A percentile compares a stretch with the other conserved stretches of the same genome.
Evolutionary conservation across 2,888 invertebrate genomes (phyloP).

Genomic region (Machimus atricapillus): DNA sequence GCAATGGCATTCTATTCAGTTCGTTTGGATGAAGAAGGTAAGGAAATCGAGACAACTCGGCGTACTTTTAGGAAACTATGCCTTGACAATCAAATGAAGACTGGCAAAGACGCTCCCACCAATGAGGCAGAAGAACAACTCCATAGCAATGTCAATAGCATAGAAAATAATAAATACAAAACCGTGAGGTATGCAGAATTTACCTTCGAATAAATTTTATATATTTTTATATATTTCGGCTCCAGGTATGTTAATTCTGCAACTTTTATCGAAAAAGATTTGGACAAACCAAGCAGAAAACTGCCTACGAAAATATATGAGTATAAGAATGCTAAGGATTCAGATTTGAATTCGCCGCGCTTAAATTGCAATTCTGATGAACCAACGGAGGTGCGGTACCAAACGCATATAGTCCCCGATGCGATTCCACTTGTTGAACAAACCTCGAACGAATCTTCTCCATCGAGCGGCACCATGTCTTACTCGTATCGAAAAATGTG

Average conservation of each 20-base stretch:
- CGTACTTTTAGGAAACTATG: not conserved
- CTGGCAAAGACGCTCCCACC: not conserved
- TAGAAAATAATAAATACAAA: conserved; percentile 11
- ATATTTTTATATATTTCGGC: not conserved
- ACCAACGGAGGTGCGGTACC: conserved; percentile 21
- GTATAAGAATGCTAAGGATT: conserved; percentile 28
- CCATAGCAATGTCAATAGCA: not conserved
- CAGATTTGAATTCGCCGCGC: not conserved
- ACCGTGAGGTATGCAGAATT: conserved; percentile 27
- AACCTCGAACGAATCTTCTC: conserved; percentile 52
- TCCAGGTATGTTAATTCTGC: conserved; percentile 52
- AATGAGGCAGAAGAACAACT: not conserved
- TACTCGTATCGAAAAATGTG: conserved; percentile 51
- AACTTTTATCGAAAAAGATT: conserved; percentile 49
- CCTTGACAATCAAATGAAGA: not conserved
- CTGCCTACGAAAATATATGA: conserved; percentile 2
- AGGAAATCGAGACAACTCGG: conserved; percentile 43
- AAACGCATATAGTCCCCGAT: conserved; percentile 35
- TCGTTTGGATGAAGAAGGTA: conserved; percentile 50
- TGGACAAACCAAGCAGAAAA: conserved; percentile 42
- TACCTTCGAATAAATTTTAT: not conserved
- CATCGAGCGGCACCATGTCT: conserved; percentile 50
- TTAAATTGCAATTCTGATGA: not conserved
- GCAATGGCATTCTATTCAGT: conserved; percentile 53
- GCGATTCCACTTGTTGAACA: conserved; percentile 53